Conservation (phyloP, 2,888 invertebrate species). For the Tenthredo notha region DNA sequence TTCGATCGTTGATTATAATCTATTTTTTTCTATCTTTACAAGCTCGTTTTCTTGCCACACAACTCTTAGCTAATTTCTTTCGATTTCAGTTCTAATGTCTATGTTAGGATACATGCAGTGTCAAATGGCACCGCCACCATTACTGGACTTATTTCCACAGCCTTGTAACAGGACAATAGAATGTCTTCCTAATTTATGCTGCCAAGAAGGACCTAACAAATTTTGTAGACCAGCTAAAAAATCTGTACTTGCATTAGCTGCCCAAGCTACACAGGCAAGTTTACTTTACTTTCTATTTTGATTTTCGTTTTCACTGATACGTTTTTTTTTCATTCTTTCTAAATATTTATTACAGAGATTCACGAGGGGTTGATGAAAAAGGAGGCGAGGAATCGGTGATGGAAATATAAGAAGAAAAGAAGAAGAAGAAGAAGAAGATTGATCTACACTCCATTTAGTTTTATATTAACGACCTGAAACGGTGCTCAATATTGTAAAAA, state of each 20-base stretch:
- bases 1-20: too few species aligned
- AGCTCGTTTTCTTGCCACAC: neutral
- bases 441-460: neutral
- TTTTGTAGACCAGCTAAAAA: conserved; percentile 88
- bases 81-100: conserved; percentile 66
- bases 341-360: conserved; percentile 56
- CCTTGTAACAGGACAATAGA: conserved; percentile 86
- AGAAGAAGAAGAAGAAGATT: neutral
- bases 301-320: neutral
- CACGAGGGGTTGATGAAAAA: conserved; percentile 55
- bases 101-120: conserved; percentile 85
- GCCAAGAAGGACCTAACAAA: conserved; percentile 87
- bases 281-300: neutral
- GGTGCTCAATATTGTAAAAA: conserved; percentile 27
- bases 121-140: conserved; percentile 84
- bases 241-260: conserved; percentile 84
- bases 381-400: neutral
- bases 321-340: conserved; percentile 5
- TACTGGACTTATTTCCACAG: conserved; percentile 86
- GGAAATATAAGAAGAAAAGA: neutral
- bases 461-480: conserved; percentile 58
- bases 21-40: neutral
- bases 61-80: neutral
- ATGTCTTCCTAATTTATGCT: conserved; percentile 90
- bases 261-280: conserved; percentile 82